Conservation (phyloP, 2,888 invertebrate species). For the Nemotelus pantherinus region DNA sequence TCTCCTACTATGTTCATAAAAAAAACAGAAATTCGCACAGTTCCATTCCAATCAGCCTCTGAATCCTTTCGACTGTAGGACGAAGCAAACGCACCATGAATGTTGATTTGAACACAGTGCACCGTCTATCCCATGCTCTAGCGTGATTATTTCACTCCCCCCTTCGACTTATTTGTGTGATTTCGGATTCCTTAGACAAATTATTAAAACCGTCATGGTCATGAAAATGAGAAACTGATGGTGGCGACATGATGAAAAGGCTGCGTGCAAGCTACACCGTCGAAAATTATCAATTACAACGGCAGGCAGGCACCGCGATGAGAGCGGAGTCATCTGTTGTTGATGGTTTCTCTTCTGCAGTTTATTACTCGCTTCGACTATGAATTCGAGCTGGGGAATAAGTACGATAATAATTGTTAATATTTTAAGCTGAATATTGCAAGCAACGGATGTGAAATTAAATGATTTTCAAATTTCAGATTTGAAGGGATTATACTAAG, state of each 20-base stretch:
- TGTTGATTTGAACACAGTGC: slow-evolving; percentile 10
- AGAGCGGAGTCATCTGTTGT: slow-evolving; percentile 38
- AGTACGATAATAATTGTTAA: not conserved
- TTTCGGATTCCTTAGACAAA: slow-evolving; percentile 42
- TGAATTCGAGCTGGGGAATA: not conserved
- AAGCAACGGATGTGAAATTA: slow-evolving; percentile 36
- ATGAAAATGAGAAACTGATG: slow-evolving; percentile 48
- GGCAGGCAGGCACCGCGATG: not conserved
- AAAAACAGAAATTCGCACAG: no score
- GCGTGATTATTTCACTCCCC: slow-evolving; percentile 14
- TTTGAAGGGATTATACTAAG: slow-evolving; percentile 1
- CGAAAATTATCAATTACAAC: slow-evolving; percentile 36
- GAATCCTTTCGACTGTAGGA: not conserved
- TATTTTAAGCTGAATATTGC: not conserved
- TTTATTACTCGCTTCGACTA: not conserved
- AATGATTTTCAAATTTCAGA: slow-evolving; percentile 1
- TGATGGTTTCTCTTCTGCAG: not conserved
- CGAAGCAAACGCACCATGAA: slow-evolving; percentile 1
- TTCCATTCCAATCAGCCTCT: not conserved
- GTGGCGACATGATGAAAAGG: slow-evolving; percentile 44
- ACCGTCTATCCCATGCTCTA: slow-evolving; percentile 14
- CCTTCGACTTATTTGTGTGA: slow-evolving; percentile 13
- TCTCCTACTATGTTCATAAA: no score
- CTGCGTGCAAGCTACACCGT: slow-evolving; percentile 15
- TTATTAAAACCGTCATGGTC: slow-evolving; percentile 44